Evolutionary conservation across 2,797 vertebrate species (phyloP), one percentile per base, ranked within the genome.

Genomic region (Leptatherina wallacei): DNA sequence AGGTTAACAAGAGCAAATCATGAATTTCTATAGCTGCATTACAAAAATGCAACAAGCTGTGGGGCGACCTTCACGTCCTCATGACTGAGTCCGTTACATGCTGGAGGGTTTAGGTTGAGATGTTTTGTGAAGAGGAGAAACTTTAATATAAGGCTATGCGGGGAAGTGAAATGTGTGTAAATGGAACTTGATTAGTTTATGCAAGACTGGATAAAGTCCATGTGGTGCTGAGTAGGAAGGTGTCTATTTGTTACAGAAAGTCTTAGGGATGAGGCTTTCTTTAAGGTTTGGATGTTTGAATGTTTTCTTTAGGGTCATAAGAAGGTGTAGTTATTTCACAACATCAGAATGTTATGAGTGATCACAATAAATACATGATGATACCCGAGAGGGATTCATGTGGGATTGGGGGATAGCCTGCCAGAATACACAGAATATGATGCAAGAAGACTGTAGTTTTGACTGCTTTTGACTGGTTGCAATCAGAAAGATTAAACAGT

Each of bases 1-100:
- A 85, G 84, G 84, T 89, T 86, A 89, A 87, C 81, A 79, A 86
- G 85, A 86, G 80, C 72, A 78, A 82, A 67, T 81, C 65, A 32
- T 75, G 64, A 82, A 84, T 77, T 82, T 83, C 76, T 73, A 7
- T 35, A 65, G 77, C 69, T 35, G 55, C 35, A 52, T 77, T 69
- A 33, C 30, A 63, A 30, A 75, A 63, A 55, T 35, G 61, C 65
- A 83, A 73, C 69, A 75, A 54, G 71, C 80, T 57, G 71, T 11
- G 57, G 63, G 69, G 38, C 5, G 38, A 67, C 64, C 71, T 54
- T 75, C 52, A 10, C 60, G 64, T 72, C 36, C 51, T 62, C 65
- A n/a, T 22, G 67, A 38, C 66, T 1, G 24, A 66, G 66, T 54
- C 70, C 54, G 69, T 42, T 66, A 63, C 63, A 1, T 40, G 40